Evolutionary conservation across 2,797 vertebrate genomes (phyloP).

Genomic region (Dromococcyx pavoninus): DNA sequence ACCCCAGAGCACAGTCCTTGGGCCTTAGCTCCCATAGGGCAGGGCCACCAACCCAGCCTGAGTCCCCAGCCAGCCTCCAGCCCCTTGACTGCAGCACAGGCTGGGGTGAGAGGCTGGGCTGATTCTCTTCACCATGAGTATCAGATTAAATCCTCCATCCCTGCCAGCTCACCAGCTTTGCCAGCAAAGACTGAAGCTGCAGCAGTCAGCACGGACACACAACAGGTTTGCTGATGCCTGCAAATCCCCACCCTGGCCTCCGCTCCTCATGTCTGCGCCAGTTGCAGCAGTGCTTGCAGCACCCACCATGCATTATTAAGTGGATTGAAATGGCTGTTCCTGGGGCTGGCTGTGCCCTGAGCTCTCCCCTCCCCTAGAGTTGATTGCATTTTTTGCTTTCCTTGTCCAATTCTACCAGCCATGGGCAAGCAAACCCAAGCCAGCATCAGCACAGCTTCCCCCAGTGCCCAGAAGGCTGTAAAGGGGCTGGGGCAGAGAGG

Average conservation of each 20-base stretch:
- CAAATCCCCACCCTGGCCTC: slow-evolving; percentile 35
- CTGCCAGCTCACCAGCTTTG: neutral
- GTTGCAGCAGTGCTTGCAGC: neutral
- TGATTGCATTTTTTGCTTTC: neutral
- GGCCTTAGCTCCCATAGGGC: neutral
- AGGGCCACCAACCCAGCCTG: neutral
- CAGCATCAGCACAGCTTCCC: slow-evolving; percentile 69
- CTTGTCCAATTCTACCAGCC: neutral
- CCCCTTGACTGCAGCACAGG: neutral
- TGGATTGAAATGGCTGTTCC: neutral
- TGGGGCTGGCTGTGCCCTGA: neutral
- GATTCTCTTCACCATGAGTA: neutral
- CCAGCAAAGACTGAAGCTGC: neutral
- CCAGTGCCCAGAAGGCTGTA: slow-evolving; percentile 71
- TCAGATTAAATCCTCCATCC: neutral
- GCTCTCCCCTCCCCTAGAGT: neutral
- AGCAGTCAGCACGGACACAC: slow-evolving; percentile 47
- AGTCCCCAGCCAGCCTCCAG: neutral
- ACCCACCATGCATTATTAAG: neutral
- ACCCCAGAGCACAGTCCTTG: fast-evolving
- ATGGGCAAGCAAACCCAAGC: slow-evolving; percentile 72
- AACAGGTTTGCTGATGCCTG: slow-evolving; percentile 58
- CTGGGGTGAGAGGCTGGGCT: neutral
- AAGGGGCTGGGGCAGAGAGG: slow-evolving; percentile 73
- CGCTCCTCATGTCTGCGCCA: neutral